Base-by-base conservation (phyloP, 1,140 invertebrate species). In the Calliphora vicina region DNA sequence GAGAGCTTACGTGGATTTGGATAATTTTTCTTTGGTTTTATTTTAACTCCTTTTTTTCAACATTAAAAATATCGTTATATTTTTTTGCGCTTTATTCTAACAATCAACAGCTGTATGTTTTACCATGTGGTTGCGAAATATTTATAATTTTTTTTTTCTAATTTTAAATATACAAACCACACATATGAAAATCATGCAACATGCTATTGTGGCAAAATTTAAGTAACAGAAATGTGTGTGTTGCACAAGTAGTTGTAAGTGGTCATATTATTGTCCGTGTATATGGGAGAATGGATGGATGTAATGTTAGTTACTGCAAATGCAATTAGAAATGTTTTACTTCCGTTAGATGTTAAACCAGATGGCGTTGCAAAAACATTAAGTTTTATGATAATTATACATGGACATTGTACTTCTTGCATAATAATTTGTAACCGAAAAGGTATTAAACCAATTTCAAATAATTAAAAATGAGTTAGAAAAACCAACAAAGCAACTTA, bases 301-400 rank as follows among this genome's bases (percentile, higher is more conserved):
- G n/a, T n/a, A 57, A 57, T 57, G 50, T 57, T n/a, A 57, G 50
- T 57, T n/a, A 57, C 50, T 57, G 13, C 5, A 57, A 78, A 78
- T 43, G 20, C 74, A 45, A 43, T 43, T 78, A 78, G 35, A 78
- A 78, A 78, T 78, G 42, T 78, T 78, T 78, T 43, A 23, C 74
- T 45, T 45, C 35, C 15, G 20, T 23, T 45, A 45, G 42, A 78
- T 78, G 74, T 78, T 78, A 13, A 42, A 78, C n/a, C 74, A 78
- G 74, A 43, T 78, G 74, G 42, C 74, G 74, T 23, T 78, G 25
- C 42, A 42, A 43, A 43, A 23, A 43, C 35, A 78, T 78, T 29
- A 78, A 42, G 42, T 78, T 78, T 78, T 78, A 78, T 43, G 74
- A 78, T 78, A 78, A 78, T 78, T 78, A 78, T 23, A 50, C 45